These are phyloP conservation scores for Novumbra hubbsi DNA, from an alignment of 2,797 vertebrate genomes.

Conservation along the genomic window DNA sequence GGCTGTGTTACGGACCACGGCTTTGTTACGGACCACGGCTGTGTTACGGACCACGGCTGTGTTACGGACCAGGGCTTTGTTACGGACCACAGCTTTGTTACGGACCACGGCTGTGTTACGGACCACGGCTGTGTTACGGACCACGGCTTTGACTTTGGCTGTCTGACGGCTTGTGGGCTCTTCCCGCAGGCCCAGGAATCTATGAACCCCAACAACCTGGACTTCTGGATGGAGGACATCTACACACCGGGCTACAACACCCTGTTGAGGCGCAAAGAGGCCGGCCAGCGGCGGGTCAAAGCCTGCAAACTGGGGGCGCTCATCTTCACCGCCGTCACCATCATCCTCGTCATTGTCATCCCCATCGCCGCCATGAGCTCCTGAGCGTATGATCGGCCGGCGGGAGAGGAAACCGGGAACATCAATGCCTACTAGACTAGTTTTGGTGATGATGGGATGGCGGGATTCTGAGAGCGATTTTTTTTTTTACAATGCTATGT, in stretches of 20 bases:
- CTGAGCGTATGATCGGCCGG: constrained; percentile 57
- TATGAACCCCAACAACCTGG: constrained; percentile 92
- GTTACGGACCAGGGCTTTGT: no score
- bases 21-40: no score
- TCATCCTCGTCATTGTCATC: constrained; percentile 89
- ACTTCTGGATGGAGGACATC: constrained; percentile 97
- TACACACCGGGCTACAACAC: constrained; percentile 91
- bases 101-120: no score
- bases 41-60: no score
- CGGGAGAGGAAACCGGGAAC: constrained; percentile 4
- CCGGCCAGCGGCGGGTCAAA: constrained; percentile 83
- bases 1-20: no score
- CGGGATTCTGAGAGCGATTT: background rate
- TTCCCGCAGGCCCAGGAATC: constrained; percentile 84
- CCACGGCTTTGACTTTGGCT: no score
- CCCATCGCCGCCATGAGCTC: constrained; percentile 87
- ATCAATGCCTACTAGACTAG: background rate
- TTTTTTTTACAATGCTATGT: background rate
- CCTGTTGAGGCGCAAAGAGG: constrained; percentile 88
- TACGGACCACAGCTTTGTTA: no score
- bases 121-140: no score
- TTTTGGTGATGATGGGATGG: background rate
- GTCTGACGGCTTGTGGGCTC: constrained; percentile 20
- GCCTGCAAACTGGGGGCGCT: constrained; percentile 90
- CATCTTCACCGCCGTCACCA: constrained; percentile 74